A percentile compares a stretch with the other conserved stretches of the same genome.
Evolutionary conservation across 2,113 vertebrate species (phyloP).

Genomic region (Ardeotis arabs): DNA sequence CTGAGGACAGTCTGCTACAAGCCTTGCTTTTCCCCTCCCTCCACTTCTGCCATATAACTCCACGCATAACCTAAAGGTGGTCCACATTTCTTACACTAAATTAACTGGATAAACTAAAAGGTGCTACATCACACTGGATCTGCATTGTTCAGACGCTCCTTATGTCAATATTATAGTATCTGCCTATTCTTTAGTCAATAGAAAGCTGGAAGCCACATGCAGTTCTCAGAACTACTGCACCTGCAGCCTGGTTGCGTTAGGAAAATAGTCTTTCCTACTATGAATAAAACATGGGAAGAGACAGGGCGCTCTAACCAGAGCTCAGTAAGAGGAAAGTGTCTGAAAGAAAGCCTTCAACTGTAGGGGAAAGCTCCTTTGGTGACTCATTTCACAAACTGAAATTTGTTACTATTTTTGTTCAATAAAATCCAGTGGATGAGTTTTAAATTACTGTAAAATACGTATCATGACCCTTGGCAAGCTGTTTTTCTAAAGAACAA

Average conservation of each 20-base stretch:
- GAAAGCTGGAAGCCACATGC: neutral
- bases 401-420: neutral
- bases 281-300: neutral
- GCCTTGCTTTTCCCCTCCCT: neutral
- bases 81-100: neutral
- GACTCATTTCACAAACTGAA: neutral
- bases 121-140: rapidly evolving
- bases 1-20: neutral
- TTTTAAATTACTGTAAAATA: neutral
- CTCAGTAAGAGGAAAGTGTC: neutral
- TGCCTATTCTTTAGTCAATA: neutral
- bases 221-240: neutral
- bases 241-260: neutral
- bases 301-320: neutral
- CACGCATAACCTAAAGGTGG: neutral
- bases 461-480: neutral
- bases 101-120: neutral
- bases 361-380: neutral
- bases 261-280: neutral
- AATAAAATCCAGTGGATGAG: neutral
- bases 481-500: neutral
- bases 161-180: neutral
- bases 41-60: neutral
- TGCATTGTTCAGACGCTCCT: neutral
- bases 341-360: neutral